These are phyloP conservation scores for Trochalopteron elliotii DNA, from an alignment of 2,113 vertebrate genomes.

Conservation along the genomic window DNA sequence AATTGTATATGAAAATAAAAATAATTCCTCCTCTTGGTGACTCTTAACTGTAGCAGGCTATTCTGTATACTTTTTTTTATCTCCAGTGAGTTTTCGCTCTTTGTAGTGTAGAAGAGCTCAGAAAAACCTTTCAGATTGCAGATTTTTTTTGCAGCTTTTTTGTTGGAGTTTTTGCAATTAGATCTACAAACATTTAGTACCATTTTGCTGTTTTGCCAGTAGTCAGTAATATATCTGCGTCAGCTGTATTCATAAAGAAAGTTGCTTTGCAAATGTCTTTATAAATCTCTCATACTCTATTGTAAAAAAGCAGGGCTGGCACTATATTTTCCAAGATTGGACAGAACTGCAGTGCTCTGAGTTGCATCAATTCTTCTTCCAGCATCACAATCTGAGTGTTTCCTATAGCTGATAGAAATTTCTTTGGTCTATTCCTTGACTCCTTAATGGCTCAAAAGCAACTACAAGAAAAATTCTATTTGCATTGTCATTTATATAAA, in stretches of 20 bases:
- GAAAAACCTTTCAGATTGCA: neutral
- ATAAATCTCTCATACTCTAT: neutral
- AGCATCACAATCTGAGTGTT: neutral
- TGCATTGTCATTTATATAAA: neutral
- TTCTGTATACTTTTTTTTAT: neutral
- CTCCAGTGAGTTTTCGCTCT: rapidly evolving
- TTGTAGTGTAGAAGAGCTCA: neutral
- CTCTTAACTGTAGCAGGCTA: neutral
- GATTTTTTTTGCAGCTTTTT: neutral
- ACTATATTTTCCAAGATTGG: rapidly evolving
- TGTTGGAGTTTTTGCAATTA: neutral
- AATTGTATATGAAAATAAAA: neutral
- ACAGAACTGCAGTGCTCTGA: neutral
- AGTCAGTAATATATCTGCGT: neutral
- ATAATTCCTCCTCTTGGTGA: neutral
- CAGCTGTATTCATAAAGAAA: neutral
- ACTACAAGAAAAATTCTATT: neutral
- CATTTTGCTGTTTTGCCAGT: neutral
- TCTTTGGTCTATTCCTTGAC: rapidly evolving
- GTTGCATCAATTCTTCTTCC: neutral
- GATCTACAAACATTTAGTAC: neutral
- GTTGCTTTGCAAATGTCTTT: neutral
- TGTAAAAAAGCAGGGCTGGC: neutral
- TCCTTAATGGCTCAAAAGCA: neutral
- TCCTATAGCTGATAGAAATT: neutral